Conservation (phyloP, 2,797 vertebrate species). For the Taenioides sp. region DNA sequence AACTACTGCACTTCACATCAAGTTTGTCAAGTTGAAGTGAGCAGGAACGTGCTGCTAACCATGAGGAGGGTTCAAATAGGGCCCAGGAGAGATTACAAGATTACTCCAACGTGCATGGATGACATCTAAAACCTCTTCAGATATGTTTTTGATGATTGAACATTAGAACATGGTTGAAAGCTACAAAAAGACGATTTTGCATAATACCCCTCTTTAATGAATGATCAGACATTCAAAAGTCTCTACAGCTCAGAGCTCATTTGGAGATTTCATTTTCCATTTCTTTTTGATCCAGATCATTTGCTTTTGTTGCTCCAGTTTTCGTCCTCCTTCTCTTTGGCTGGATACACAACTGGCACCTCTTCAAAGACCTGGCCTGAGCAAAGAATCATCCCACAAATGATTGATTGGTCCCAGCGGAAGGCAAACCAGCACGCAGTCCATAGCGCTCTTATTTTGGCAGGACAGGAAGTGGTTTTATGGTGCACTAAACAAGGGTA, state of each 20-base stretch:
- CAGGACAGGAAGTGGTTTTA: conserved; percentile 13
- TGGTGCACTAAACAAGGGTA: conserved; percentile 18
- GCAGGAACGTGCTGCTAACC: too few species aligned
- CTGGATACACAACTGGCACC: conserved; percentile 29
- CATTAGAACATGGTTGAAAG: neutral
- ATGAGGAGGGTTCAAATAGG: too few species aligned
- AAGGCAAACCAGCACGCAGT: conserved; percentile 16
- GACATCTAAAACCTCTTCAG: too few species aligned
- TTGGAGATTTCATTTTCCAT: conserved; percentile 37
- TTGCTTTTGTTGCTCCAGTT: conserved; percentile 13
- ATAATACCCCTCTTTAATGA: too few species aligned
- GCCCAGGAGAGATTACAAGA: too few species aligned
- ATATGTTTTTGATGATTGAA: neutral
- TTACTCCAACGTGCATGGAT: too few species aligned
- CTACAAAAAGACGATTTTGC: too few species aligned
- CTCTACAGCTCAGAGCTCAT: conserved; percentile 29
- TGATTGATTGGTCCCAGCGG: conserved; percentile 37
- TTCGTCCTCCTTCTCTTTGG: conserved; percentile 25
- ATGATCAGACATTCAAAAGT: neutral
- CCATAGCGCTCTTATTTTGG: conserved; percentile 19
- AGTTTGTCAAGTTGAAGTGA: too few species aligned
- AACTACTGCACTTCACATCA: too few species aligned
- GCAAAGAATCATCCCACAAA: conserved; percentile 39
- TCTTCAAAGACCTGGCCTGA: conserved; percentile 22
- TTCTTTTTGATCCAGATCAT: conserved; percentile 24